Evolutionary conservation across 37 sponge, comb jelly and placozoan genomes (phyloP).

Genomic region (Cliona cf. orientalis): DNA sequence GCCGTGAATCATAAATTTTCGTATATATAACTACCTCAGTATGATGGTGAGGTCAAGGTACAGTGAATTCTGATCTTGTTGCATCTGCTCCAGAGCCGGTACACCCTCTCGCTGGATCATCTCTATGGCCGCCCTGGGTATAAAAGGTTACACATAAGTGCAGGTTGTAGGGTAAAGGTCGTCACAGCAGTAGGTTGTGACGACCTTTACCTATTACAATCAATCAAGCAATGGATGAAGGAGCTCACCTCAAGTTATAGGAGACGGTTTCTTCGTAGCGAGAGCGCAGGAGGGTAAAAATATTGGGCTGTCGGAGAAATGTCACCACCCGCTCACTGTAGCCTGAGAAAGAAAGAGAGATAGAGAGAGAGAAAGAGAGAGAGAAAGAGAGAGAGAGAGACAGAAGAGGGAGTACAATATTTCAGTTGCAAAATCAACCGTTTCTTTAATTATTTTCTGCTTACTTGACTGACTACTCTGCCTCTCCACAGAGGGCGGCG

Average conservation of each 20-base stretch:
- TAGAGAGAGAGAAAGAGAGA: slow-evolving; percentile 17
- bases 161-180: too few species aligned
- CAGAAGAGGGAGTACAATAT: neutral
- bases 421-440: neutral
- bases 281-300: slow-evolving; percentile 28
- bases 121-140: slow-evolving; percentile 26
- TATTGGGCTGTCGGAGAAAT: slow-evolving; percentile 75
- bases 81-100: slow-evolving; percentile 11
- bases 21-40: too few species aligned
- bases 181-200: too few species aligned
- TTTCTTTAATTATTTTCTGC: neutral
- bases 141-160: neutral
- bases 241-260: slow-evolving; percentile 36
- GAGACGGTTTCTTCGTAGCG: slow-evolving; percentile 10
- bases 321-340: slow-evolving; percentile 74
- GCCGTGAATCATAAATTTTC: too few species aligned
- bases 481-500: neutral
- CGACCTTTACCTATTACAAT: too few species aligned
- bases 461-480: too few species aligned
- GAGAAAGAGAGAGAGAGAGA: slow-evolving; percentile 19
- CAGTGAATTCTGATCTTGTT: slow-evolving; percentile 2
- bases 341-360: slow-evolving; percentile 56
- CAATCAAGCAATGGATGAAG: too few species aligned
- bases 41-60: slow-evolving; percentile 33
- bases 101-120: slow-evolving; percentile 18